Conservation (phyloP, 2,888 invertebrate species). For the Clistopyga incitator region DNA sequence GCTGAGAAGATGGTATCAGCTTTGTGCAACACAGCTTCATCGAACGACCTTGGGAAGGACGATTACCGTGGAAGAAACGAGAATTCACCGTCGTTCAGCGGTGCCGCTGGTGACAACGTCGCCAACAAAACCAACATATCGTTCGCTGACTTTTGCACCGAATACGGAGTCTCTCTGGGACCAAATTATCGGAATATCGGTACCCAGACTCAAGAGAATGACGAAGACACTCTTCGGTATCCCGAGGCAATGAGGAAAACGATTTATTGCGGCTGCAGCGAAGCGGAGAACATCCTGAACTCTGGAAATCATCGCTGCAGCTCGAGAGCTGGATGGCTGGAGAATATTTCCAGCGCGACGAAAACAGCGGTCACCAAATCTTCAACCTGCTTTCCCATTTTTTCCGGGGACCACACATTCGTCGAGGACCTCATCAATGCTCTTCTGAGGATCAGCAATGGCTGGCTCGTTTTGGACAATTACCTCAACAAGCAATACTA, state of each 20-base stretch:
- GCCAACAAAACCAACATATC: conserved; percentile 73
- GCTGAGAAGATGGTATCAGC: conserved; percentile 88
- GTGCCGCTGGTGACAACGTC: conserved; percentile 74
- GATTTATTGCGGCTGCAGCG: conserved; percentile 78
- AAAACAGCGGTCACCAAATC: conserved; percentile 79
- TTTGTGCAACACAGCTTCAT: conserved; percentile 85
- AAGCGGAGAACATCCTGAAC: conserved; percentile 77
- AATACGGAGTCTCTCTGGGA: conserved; percentile 62
- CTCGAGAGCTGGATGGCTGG: conserved; percentile 73
- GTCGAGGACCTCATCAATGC: conserved; percentile 78
- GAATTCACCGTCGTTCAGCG: conserved; percentile 69
- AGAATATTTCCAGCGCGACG: conserved; percentile 76
- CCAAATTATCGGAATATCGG: conserved; percentile 46
- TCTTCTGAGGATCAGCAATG: conserved; percentile 79
- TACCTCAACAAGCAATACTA: conserved; percentile 81
- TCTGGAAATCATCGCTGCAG: conserved; percentile 66
- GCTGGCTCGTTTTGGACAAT: conserved; percentile 81
- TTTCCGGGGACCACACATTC: conserved; percentile 76
- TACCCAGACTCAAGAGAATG: conserved; percentile 74
- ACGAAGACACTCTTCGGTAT: conserved; percentile 67
- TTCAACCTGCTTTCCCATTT: conserved; percentile 79
- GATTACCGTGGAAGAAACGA: conserved; percentile 61
- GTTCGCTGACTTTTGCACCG: conserved; percentile 73
- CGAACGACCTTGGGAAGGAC: conserved; percentile 74
- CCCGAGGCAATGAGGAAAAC: conserved; percentile 77